These are phyloP conservation scores for Drosophila dives DNA, from an alignment of 2,888 invertebrate genomes.

Conservation along the genomic window DNA sequence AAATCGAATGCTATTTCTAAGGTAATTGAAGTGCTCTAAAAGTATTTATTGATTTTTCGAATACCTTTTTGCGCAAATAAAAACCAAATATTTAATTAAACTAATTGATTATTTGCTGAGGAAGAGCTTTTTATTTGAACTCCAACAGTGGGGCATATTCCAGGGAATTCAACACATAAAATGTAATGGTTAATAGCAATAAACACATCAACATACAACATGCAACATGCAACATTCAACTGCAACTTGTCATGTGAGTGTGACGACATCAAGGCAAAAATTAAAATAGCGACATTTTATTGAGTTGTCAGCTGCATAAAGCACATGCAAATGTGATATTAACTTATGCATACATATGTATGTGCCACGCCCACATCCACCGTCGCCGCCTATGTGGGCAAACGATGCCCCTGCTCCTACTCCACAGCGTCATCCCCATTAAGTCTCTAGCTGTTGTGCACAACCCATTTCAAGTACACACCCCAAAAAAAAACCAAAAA, in stretches of 20 bases:
- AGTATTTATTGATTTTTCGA: neutral
- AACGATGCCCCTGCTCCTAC: neutral
- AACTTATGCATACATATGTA: conserved; percentile 22
- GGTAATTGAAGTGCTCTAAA: neutral
- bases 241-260: conserved; percentile 60
- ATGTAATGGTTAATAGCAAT: conserved; percentile 60
- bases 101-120: neutral
- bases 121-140: neutral
- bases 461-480: conserved; percentile 54
- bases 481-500: conserved; percentile 60
- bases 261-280: conserved; percentile 63
- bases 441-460: conserved; percentile 25
- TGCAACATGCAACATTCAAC: conserved; percentile 37
- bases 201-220: conserved; percentile 70
- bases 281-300: conserved; percentile 76
- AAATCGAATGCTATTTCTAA: too few species aligned
- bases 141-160: conserved; percentile 24
- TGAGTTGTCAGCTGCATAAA: conserved; percentile 75
- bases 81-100: neutral
- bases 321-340: conserved; percentile 55
- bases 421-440: conserved; percentile 21
- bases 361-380: conserved; percentile 51
- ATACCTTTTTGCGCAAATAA: neutral
- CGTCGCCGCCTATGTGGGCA: conserved; percentile 30
- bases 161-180: conserved; percentile 56